A percentile compares a stretch with the other conserved stretches of the same genome.
phyloP scores from a whole-genome alignment of 2,797 vertebrate species.

The Myoxocephalus aenaeus region DNA sequence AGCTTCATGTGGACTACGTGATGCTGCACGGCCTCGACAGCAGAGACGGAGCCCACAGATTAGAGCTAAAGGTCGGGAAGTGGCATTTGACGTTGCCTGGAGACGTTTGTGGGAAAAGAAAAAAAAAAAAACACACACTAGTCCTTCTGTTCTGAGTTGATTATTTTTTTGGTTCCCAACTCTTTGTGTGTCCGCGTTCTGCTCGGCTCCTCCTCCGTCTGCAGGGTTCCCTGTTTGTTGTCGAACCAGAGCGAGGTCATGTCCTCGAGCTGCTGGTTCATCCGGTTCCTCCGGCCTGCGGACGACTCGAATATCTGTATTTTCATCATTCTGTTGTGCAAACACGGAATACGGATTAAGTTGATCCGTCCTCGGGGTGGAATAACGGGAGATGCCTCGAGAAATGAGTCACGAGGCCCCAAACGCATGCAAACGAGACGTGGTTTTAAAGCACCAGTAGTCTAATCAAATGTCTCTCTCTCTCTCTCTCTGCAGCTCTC shows the following conservation, averaged over 20 bases:
- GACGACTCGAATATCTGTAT: neutral
- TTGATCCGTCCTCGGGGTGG: neutral
- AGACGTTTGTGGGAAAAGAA: neutral
- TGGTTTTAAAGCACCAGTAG: neutral
- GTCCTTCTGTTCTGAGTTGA: neutral
- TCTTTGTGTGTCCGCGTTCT: neutral
- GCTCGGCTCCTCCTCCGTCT: neutral
- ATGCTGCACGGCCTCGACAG: neutral
- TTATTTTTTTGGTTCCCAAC: neutral
- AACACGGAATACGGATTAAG: neutral
- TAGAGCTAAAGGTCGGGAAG: neutral
- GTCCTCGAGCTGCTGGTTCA: neutral
- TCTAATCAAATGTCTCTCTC: neutral
- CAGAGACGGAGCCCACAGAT: neutral
- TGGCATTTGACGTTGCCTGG: neutral
- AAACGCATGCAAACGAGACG: neutral
- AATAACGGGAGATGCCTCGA: neutral
- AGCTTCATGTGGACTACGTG: neutral
- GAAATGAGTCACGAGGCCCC: neutral
- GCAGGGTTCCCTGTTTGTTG: neutral
- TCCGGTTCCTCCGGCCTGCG: slow-evolving; percentile 17
- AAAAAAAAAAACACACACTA: neutral
- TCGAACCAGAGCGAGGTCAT: neutral
- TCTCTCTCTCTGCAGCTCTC: slow-evolving; percentile 86
- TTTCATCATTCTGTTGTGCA: slow-evolving; percentile 16